These are phyloP conservation scores for Paramormyrops hopkinsi DNA, from an alignment of 2,797 vertebrate species.

Conservation along the genomic window DNA sequence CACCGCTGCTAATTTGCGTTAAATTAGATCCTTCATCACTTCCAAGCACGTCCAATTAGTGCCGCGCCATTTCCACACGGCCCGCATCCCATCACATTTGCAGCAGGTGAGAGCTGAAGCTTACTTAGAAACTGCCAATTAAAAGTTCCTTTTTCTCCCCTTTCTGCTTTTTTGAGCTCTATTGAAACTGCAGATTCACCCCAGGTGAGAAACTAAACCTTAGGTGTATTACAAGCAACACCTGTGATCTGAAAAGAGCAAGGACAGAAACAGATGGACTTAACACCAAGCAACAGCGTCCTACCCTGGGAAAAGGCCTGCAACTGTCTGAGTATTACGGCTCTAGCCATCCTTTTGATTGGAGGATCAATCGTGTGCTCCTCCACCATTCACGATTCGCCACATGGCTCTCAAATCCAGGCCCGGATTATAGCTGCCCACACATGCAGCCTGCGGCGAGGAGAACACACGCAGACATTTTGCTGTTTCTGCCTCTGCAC, in stretches of 20 bases:
- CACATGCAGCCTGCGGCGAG: neutral
- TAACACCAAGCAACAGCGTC: neutral
- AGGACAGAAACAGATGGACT: constrained; percentile 5
- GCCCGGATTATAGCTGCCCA: neutral
- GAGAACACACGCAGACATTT: neutral
- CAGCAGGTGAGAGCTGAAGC: constrained; percentile 40
- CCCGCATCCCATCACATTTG: constrained; percentile 40
- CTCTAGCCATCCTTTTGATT: neutral
- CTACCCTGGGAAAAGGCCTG: neutral
- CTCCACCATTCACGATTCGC: neutral
- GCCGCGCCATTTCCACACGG: constrained; percentile 37
- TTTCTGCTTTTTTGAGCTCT: constrained; percentile 2
- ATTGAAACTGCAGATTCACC: constrained; percentile 15
- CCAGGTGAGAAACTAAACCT: constrained; percentile 22
- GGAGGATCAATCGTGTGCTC: neutral
- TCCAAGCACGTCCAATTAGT: constrained; percentile 46
- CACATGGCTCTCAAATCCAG: neutral
- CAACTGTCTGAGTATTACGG: neutral
- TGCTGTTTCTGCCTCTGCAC: neutral
- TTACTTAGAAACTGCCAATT: constrained; percentile 51
- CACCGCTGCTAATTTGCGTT: constrained; percentile 54
- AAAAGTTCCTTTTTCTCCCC: constrained; percentile 28
- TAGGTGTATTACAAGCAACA: constrained; percentile 12
- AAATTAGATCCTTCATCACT: constrained; percentile 47
- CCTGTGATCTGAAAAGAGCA: neutral